Conservation (phyloP, 2,113 vertebrate species). For the Pelecanoides urinatrix region DNA sequence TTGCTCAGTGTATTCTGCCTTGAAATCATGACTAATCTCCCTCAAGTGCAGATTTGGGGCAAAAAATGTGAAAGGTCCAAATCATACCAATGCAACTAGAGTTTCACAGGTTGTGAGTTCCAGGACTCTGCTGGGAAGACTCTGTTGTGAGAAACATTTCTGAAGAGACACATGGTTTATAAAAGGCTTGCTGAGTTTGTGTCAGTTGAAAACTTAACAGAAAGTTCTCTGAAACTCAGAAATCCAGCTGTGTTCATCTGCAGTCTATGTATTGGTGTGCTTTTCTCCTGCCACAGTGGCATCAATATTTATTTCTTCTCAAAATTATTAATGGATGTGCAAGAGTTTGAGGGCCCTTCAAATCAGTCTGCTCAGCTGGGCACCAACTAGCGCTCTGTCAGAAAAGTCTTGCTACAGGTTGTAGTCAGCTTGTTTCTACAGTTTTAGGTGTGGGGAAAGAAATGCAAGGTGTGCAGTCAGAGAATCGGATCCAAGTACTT, state of each 20-base stretch:
- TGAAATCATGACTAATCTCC: not conserved
- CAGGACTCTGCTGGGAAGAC: not conserved
- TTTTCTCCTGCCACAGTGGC: not conserved
- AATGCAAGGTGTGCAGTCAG: not conserved
- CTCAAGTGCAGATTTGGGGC: not conserved
- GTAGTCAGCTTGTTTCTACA: not conserved
- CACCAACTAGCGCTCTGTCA: not conserved
- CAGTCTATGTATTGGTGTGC: not conserved
- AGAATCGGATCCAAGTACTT: not conserved
- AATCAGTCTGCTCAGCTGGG: not conserved
- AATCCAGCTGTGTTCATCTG: not conserved
- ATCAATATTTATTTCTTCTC: not conserved
- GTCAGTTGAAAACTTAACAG: not conserved
- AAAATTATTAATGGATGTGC: not conserved
- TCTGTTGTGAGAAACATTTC: not conserved
- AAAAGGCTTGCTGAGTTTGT: not conserved
- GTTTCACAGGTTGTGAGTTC: not conserved
- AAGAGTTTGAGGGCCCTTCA: not conserved
- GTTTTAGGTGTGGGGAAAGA: not conserved
- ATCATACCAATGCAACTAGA: not conserved
- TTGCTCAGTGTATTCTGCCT: not conserved
- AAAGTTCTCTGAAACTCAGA: not conserved
- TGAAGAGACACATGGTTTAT: not conserved
- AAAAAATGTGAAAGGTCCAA: not conserved
- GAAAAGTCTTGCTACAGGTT: not conserved